Percentiles rank a stretch among this genome's conserved stretches.
Conservation (phyloP, 1,140 invertebrate genomes). For the Atta cephalotes region DNA sequence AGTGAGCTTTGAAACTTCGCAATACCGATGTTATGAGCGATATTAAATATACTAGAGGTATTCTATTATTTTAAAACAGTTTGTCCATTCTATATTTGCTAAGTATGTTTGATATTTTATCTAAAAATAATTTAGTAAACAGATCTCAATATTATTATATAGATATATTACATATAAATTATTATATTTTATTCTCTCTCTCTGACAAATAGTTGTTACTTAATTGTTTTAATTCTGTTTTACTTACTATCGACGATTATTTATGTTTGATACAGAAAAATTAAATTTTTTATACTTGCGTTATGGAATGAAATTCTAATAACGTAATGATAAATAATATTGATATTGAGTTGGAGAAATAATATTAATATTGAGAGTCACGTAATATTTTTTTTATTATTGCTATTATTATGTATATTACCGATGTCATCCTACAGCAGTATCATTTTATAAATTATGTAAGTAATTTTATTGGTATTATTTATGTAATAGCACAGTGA, state of each 20-base stretch:
- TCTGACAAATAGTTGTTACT: not conserved
- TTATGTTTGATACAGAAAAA: constrained; percentile 41
- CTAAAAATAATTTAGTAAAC: not conserved
- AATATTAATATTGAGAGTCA: constrained; percentile 30
- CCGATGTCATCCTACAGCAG: not conserved
- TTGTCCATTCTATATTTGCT: not conserved
- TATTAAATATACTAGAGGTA: constrained; percentile 36
- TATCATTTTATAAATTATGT: not conserved
- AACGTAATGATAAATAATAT: constrained; percentile 55
- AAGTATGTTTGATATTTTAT: not conserved
- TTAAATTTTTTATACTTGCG: constrained; percentile 53
- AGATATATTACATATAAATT: no score
- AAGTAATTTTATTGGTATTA: not conserved
- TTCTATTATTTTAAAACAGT: constrained; percentile 50
- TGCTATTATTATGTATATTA: not conserved
- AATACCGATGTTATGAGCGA: constrained; percentile 27
- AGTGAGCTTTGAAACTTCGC: constrained; percentile 32
- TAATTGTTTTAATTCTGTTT: not conserved
- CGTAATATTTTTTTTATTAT: constrained; percentile 24
- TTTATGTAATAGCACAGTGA: not conserved
- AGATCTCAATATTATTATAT: not conserved
- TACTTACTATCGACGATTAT: constrained; percentile 19
- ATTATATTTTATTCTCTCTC: not conserved
- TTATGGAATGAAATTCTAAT: constrained; percentile 51
- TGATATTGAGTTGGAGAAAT: not conserved